Base-by-base conservation (phyloP, 2,797 vertebrate genomes). In the Potorous gilbertii region DNA sequence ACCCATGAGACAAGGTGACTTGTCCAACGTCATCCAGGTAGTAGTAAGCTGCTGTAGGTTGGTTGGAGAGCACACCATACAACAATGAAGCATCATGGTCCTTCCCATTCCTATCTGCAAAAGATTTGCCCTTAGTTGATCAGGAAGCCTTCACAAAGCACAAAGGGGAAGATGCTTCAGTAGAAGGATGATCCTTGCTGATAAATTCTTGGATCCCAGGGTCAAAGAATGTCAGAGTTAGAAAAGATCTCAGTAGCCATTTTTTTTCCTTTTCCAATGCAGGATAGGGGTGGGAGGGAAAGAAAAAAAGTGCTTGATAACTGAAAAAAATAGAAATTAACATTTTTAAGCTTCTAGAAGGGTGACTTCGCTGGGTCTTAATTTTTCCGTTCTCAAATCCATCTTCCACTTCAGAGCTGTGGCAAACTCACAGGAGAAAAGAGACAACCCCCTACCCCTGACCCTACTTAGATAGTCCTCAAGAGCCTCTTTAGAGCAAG, bases 41-140 rank as follows among this genome's bases (percentile, higher is more conserved):
- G 21, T 46, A 94, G 21, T 46, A 94, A 54, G 96, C 34, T 46
- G 56, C 94, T 0, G 55, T 29, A 18, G 95, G 0, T 0, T 89
- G 91, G 96, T 95, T 93, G 92, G 93, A 89, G 93, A 92, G 57
- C 91, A 91, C 95, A 91, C 97, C 95, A 74, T 92, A 55, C 95
- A 96, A 92, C 94, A 74, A 92, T 94, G 28, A 93, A 81, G 50
- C 50, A 0, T 66, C 91, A 93, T n/a, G 56, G 95, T 92, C 95
- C 95, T 16, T 97, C 96, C 96, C 93, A 95, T 95, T 94, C 92
- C 94, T 54, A 28, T 93, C 94, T 97, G 89, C 94, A 94, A 95
- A 97, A 96, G 94, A 59, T 92, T 97, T 62, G 96, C 96, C 92
- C 95, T 90, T 56, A 11, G 40, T 46, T 81, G 66, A 21, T n/a